Conservation (phyloP, 2,888 invertebrate genomes). For the Alsophila aescularia region DNA sequence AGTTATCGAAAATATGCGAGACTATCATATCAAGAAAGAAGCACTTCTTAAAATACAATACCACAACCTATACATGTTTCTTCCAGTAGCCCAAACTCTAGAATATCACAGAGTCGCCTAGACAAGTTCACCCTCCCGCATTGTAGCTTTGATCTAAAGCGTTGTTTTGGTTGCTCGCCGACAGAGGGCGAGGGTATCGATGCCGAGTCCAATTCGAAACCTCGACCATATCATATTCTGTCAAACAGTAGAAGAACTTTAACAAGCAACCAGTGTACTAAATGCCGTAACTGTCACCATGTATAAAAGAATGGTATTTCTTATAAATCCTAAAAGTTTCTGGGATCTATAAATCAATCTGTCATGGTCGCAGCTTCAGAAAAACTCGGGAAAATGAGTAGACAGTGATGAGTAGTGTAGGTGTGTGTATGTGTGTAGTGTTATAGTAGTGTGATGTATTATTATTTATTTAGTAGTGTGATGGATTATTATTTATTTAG, state of each 20-base stretch:
- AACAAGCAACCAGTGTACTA: neutral
- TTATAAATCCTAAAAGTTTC: no score
- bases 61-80: neutral
- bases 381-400: no score
- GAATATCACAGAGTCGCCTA: slow-evolving; percentile 57
- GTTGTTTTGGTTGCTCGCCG: slow-evolving; percentile 68
- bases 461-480: no score
- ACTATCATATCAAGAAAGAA: neutral
- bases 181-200: slow-evolving; percentile 57
- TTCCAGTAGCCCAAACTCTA: slow-evolving; percentile 24
- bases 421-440: no score
- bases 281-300: no score
- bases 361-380: no score
- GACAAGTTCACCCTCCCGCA: slow-evolving; percentile 77
- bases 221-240: slow-evolving; percentile 34
- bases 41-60: neutral
- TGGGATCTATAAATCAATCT: no score
- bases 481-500: no score
- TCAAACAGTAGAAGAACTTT: slow-evolving; percentile 1
- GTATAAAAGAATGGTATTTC: no score
- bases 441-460: no score
- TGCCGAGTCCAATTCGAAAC: slow-evolving; percentile 67
- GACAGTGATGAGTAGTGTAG: no score
- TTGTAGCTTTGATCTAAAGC: slow-evolving; percentile 78
- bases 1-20: no score